These are phyloP conservation scores for Drosophila littoralis DNA, from an alignment of 1,140 invertebrate species.

Conservation along the genomic window DNA sequence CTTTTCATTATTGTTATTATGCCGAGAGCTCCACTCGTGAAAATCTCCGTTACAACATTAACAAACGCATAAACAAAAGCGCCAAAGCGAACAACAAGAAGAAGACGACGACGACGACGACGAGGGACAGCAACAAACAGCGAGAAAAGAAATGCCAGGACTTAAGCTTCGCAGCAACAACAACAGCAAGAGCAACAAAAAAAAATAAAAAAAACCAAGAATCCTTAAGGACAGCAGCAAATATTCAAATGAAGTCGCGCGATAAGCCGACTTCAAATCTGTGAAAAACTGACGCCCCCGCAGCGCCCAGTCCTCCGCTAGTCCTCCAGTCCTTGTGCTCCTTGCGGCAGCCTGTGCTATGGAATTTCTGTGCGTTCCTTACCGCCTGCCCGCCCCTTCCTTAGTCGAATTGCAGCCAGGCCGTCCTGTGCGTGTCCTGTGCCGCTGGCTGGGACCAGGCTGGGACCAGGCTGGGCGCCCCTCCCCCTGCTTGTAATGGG, in stretches of 20 bases:
- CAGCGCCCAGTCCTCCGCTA: neutral
- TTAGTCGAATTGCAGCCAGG: neutral
- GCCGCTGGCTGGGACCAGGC: constrained; percentile 40
- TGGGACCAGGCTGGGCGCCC: constrained; percentile 9
- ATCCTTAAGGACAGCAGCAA: constrained; percentile 49
- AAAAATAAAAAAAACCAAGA: constrained; percentile 20
- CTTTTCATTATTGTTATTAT: constrained; percentile 84
- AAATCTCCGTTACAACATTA: constrained; percentile 84
- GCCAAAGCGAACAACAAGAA: constrained; percentile 15
- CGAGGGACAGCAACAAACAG: neutral
- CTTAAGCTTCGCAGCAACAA: constrained; percentile 29
- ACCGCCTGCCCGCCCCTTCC: neutral
- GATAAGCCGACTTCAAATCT: constrained; percentile 82
- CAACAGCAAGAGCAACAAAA: neutral
- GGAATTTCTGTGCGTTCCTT: constrained; percentile 47
- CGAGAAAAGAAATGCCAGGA: constrained; percentile 21
- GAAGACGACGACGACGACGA: neutral
- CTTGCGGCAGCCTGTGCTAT: constrained; percentile 27
- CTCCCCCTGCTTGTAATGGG: constrained; percentile 67
- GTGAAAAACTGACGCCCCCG: constrained; percentile 61
- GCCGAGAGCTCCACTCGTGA: constrained; percentile 69
- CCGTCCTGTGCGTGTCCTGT: constrained; percentile 46
- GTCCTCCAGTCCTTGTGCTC: constrained; percentile 1
- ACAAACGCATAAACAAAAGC: constrained; percentile 82
- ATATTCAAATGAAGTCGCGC: constrained; percentile 84